These are phyloP conservation scores for Acronicta psi DNA, from an alignment of 2,888 invertebrate genomes.

Conservation along the genomic window DNA sequence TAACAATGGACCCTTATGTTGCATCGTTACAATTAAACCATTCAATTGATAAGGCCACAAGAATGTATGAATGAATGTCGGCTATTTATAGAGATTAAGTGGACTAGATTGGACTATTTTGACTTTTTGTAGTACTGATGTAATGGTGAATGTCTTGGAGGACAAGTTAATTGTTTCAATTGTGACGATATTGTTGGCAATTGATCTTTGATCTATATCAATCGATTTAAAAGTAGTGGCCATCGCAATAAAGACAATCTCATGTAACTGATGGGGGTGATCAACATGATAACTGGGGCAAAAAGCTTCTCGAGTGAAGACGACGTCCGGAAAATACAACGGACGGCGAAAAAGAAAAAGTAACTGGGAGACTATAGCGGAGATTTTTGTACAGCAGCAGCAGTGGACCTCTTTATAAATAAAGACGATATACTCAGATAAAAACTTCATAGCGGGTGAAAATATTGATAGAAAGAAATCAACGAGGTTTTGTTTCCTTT, in stretches of 20 bases:
- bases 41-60: slow-evolving; percentile 62
- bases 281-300: too few relatives aligned
- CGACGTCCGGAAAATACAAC: too few relatives aligned
- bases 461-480: too few relatives aligned
- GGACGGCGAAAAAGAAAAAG: too few relatives aligned
- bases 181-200: slow-evolving; percentile 30
- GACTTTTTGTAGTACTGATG: slow-evolving; percentile 32
- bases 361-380: too few relatives aligned
- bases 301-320: too few relatives aligned
- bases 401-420: too few relatives aligned
- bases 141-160: slow-evolving; percentile 46
- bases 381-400: too few relatives aligned
- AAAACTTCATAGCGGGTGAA: background rate
- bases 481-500: too few relatives aligned
- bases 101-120: slow-evolving; percentile 36
- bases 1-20: slow-evolving; percentile 37
- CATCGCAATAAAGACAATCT: slow-evolving; percentile 9
- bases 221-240: slow-evolving; percentile 20
- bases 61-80: slow-evolving; percentile 59
- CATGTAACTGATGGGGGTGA: too few relatives aligned
- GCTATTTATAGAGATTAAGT: slow-evolving; percentile 56
- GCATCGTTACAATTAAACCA: slow-evolving; percentile 41
- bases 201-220: slow-evolving; percentile 43
- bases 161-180: slow-evolving; percentile 42
- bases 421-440: slow-evolving; percentile 4